Evolutionary conservation across 2,797 vertebrate genomes (phyloP), one percentile per base, ranked within the genome.

Genomic region (Esox masquinongy): DNA sequence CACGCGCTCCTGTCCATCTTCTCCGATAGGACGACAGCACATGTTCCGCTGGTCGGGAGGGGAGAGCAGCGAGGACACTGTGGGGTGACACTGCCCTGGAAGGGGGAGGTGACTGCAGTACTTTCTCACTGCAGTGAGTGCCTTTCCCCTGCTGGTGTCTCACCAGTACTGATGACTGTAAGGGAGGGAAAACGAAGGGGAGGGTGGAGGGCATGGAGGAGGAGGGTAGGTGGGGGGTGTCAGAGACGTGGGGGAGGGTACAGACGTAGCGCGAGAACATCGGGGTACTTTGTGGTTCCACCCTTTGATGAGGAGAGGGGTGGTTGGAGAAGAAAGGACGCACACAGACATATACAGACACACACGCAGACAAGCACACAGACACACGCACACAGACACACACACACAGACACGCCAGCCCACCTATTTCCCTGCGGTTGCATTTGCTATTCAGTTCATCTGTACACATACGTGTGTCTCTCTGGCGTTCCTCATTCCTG

Each of bases 81-180:
- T 81, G 84, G 77, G 90, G 84, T 91, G 91, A 92, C 91, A 87
- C 89, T 79, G 90, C 91, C 91, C 90, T 88, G 43, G 85, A 88
- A 92, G 88, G 83, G 89, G 91, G 90, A 90, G 90, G 87, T 85
- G 88, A 89, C 92, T 90, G 88, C 92, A 91, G 89, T 86, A 85
- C 81, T 80, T 82, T 77, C 64, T 70, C 5, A 75, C 74, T 93
- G 92, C 90, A 91, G 79, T 92, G 82, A 84, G 81, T 75, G 26
- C 0, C 17, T 86, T 79, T 78, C 74, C 81, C 91, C 93, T 87
- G 85, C 73, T 77, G 90, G 90, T 85, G 91, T 89, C 92, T 88
- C 88, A 78, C 86, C 81, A 51, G 69, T 84, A 90, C 90, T 63
- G 78, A 86, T 82, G 79, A 87, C 79, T 76, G 78, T 0, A 22